These are phyloP conservation scores for Tachyglossus aculeatus DNA, from an alignment of 2,797 vertebrate genomes.

Conservation along the genomic window DNA sequence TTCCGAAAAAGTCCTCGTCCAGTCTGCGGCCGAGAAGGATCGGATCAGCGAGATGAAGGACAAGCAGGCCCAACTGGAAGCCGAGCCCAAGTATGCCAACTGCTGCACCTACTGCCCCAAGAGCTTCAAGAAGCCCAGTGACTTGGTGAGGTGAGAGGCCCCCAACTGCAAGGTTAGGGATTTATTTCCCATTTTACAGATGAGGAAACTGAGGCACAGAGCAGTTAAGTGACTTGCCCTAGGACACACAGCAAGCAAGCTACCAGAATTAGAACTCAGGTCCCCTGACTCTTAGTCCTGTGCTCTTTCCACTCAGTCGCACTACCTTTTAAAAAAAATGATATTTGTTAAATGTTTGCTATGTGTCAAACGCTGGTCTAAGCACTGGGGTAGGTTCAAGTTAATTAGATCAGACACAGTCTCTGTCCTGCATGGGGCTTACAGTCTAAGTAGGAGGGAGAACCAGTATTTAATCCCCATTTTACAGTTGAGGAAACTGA, in stretches of 20 bases:
- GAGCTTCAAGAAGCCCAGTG: constrained; percentile 98
- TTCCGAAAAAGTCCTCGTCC: constrained; percentile 95
- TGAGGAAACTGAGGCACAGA: not conserved
- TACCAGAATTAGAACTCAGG: not conserved
- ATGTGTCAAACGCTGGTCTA: no score
- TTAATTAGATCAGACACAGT: no score
- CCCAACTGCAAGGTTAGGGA: not conserved
- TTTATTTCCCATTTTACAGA: not conserved
- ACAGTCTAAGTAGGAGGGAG: no score
- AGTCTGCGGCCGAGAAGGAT: constrained; percentile 95
- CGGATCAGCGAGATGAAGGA: constrained; percentile 97
- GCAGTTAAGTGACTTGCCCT: not conserved
- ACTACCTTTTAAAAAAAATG: not conserved
- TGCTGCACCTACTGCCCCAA: constrained; percentile 95
- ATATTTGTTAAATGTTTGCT: no score
- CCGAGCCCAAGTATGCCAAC: constrained; percentile 94
- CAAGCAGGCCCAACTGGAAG: constrained; percentile 89
- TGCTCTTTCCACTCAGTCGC: not conserved
- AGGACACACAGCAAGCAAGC: not conserved
- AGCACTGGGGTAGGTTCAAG: no score
- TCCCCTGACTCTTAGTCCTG: not conserved
- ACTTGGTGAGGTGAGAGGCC: constrained; percentile 88
- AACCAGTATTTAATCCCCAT: no score
- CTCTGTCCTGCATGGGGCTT: no score
- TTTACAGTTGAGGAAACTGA: no score